These are phyloP conservation scores for Dryobates pubescens DNA, from an alignment of 2,797 vertebrate species.

Conservation along the genomic window DNA sequence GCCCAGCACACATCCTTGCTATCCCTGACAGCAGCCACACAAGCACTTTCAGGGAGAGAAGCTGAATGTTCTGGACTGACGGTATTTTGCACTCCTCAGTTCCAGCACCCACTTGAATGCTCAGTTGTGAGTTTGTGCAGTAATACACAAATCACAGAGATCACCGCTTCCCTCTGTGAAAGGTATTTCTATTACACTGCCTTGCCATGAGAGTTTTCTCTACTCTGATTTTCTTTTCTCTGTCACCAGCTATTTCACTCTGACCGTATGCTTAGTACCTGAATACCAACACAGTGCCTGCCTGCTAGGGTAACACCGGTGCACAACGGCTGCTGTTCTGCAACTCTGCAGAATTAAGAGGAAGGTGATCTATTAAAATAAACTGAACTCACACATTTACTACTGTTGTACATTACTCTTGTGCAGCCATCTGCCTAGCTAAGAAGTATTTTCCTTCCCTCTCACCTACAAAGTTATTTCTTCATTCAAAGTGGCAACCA, in stretches of 20 bases:
- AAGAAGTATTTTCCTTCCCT: not conserved
- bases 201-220: not conserved
- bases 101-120: not conserved
- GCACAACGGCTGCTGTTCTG: not conserved
- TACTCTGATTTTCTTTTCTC: not conserved
- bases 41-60: not conserved
- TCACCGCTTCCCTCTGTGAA: not conserved
- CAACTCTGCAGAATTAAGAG: not conserved
- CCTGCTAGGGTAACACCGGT: accelerated
- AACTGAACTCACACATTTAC: not conserved
- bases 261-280: not conserved
- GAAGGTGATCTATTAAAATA: not conserved
- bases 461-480: constrained; percentile 20
- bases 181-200: not conserved
- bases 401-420: not conserved
- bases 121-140: not conserved
- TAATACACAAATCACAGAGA: not conserved
- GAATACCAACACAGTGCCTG: not conserved
- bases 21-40: not conserved
- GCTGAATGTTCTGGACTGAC: accelerated
- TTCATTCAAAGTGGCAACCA: constrained; percentile 5
- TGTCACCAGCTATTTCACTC: not conserved
- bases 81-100: not conserved
- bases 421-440: not conserved
- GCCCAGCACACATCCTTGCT: not conserved